Conservation (phyloP, 2,888 invertebrate genomes). For the Bugula neritina region DNA sequence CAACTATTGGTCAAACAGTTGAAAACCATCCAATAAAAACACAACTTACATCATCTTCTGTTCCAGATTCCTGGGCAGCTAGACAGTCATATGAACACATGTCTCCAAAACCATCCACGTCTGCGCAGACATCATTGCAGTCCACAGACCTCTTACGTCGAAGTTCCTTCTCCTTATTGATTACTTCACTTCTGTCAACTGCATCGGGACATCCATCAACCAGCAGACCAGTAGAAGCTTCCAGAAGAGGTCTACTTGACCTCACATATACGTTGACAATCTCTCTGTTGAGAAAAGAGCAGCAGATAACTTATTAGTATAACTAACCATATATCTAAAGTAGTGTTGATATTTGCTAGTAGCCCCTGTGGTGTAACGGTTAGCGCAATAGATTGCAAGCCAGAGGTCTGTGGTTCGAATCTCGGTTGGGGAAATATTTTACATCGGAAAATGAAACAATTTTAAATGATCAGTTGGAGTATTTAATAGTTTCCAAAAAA, state of each 20-base stretch:
- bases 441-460: no score
- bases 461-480: no score
- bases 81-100: neutral
- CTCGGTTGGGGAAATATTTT: no score
- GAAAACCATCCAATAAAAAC: no score
- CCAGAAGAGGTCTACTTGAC: conserved; percentile 10
- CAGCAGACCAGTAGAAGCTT: conserved; percentile 12
- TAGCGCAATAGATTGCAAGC: no score
- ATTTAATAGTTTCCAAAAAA: no score
- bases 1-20: no score
- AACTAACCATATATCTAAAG: no score
- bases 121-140: neutral
- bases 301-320: no score
- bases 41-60: neutral
- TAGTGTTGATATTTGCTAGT: no score
- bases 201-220: neutral
- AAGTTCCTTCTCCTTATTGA: neutral
- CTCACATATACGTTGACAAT: conserved; percentile 11
- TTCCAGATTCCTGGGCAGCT: neutral
- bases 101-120: neutral
- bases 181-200: neutral
- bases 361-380: no score
- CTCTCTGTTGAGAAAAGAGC: neutral
- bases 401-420: no score
- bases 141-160: neutral